Conservation (phyloP, 2,797 vertebrate species). For the Mormyrops attenuatus region DNA sequence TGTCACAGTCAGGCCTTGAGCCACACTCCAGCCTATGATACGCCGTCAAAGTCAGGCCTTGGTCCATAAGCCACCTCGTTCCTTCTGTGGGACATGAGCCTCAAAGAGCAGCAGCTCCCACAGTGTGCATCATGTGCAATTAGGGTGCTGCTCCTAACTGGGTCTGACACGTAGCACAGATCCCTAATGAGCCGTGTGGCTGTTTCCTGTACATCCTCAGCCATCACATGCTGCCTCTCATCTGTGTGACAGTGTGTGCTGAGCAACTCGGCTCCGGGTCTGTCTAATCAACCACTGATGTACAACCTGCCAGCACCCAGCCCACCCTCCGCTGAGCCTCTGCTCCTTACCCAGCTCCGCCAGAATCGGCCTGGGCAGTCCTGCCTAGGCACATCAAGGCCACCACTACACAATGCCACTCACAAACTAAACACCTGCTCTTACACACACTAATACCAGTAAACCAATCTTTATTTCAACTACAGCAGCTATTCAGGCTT, state of each 20-base stretch:
- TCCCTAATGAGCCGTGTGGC: constrained; percentile 68
- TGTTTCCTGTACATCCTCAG: constrained; percentile 66
- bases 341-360: background rate
- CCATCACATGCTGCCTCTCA: constrained; percentile 69
- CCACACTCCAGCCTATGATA: background rate
- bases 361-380: background rate
- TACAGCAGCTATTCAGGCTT: background rate
- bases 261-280: constrained; percentile 40
- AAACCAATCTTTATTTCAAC: background rate
- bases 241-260: constrained; percentile 61
- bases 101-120: constrained; percentile 47
- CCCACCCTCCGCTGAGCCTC: background rate
- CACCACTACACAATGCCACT: constrained; percentile 18
- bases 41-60: background rate
- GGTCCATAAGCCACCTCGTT: background rate
- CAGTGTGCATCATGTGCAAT: constrained; percentile 64
- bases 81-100: constrained; percentile 44
- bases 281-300: constrained; percentile 40
- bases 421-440: background rate
- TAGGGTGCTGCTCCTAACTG: constrained; percentile 69
- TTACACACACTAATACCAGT: background rate
- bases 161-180: constrained; percentile 70
- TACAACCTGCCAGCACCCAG: constrained; percentile 7
- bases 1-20: too few relatives aligned
- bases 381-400: background rate